phyloP scores from a whole-genome alignment of 1,140 invertebrate species.

The Achroia grisella region DNA sequence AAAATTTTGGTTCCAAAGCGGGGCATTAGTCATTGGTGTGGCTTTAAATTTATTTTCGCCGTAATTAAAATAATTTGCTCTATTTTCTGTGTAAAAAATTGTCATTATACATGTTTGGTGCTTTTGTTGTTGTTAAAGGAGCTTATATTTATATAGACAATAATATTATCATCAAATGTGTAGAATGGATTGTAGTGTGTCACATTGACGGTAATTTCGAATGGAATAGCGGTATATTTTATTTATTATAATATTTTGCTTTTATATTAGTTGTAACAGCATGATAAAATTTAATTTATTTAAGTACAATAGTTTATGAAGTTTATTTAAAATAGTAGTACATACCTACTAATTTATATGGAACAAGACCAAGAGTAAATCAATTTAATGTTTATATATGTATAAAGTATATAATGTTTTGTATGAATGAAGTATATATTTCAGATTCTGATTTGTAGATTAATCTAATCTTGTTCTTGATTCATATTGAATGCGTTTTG shows the following conservation, averaged over 20 bases:
- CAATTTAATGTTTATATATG: no score
- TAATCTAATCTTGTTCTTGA: conserved; percentile 44
- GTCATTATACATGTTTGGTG: conserved; percentile 22
- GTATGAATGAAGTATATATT: no score
- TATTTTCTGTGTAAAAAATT: conserved; percentile 3
- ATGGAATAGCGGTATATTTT: conserved; percentile 8
- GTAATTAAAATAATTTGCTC: conserved; percentile 18
- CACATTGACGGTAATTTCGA: not conserved
- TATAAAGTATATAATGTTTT: no score
- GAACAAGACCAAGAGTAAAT: conserved; percentile 30
- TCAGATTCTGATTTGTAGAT: no score
- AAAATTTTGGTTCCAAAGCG: conserved; percentile 37
- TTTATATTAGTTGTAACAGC: conserved; percentile 18
- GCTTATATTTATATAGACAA: conserved; percentile 9
- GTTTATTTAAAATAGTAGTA: conserved; percentile 28
- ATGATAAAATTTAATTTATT: conserved; percentile 29
- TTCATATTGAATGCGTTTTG: conserved; percentile 41
- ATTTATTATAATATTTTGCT: conserved; percentile 19
- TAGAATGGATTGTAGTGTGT: conserved; percentile 16
- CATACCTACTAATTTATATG: conserved; percentile 20
- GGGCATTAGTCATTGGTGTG: conserved; percentile 44
- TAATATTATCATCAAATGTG: conserved; percentile 17
- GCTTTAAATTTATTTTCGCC: conserved; percentile 28
- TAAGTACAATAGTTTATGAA: conserved; percentile 23
- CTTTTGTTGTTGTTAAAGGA: conserved; percentile 18